These are phyloP conservation scores for Crepidodera aurea DNA, from an alignment of 2,888 invertebrate species.

Conservation along the genomic window DNA sequence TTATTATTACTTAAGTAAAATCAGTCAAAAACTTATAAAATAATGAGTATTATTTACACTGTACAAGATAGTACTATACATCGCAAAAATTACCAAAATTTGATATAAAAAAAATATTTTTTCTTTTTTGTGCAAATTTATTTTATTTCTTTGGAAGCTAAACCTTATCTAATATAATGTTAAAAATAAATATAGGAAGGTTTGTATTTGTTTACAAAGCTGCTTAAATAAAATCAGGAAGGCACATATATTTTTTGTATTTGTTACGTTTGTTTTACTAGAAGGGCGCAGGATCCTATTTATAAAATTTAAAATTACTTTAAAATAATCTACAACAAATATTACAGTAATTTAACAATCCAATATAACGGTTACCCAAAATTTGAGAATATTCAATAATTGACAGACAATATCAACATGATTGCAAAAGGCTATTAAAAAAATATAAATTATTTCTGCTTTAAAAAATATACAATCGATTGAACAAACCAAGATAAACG, in stretches of 20 bases:
- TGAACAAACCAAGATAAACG: no score
- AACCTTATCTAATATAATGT: constrained; percentile 4
- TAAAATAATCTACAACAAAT: no score
- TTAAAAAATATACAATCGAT: no score
- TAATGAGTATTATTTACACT: constrained; percentile 36
- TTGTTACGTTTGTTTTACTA: not conserved
- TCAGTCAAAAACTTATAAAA: constrained; percentile 38
- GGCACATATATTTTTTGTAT: constrained; percentile 24
- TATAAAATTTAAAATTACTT: no score
- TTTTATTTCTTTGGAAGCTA: constrained; percentile 33
- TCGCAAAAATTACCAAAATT: constrained; percentile 5
- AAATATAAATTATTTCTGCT: no score
- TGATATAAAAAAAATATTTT: constrained; percentile 24
- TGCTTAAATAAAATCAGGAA: constrained; percentile 8
- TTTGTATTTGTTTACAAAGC: not conserved
- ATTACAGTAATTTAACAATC: no score
- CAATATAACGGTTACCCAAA: no score
- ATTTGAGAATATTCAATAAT: no score
- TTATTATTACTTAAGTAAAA: constrained; percentile 25
- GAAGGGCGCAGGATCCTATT: no score
- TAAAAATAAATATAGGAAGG: constrained; percentile 12
- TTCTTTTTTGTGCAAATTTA: constrained; percentile 25
- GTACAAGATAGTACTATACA: constrained; percentile 31
- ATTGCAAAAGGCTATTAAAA: no score
- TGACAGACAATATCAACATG: no score